Evolutionary conservation across 1,140 invertebrate species (phyloP).

Genomic region (Physella acuta): DNA sequence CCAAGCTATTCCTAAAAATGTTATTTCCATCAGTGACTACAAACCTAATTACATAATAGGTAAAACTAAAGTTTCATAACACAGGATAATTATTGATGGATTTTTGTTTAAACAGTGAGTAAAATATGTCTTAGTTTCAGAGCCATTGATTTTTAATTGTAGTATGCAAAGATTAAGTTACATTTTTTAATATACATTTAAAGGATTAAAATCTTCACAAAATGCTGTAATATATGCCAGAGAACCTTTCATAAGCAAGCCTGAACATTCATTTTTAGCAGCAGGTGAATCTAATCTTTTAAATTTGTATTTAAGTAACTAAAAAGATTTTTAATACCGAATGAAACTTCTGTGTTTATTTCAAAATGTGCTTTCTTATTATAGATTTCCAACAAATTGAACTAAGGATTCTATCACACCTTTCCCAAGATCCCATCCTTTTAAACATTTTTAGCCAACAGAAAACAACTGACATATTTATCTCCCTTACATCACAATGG

Average conservation of each 20-base stretch:
- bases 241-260: constrained; percentile 45
- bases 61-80: constrained; percentile 19
- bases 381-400: constrained; percentile 67
- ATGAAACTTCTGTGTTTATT: too few species aligned
- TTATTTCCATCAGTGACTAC: constrained; percentile 53
- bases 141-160: too few species aligned
- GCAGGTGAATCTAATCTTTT: constrained; percentile 41
- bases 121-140: too few species aligned
- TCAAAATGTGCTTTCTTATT: neutral
- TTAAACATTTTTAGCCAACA: constrained; percentile 54
- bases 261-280: constrained; percentile 43
- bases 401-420: constrained; percentile 64
- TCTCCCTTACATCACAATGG: constrained; percentile 63
- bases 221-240: constrained; percentile 43
- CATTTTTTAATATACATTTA: too few species aligned
- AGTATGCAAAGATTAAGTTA: too few species aligned
- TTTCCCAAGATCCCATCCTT: constrained; percentile 61
- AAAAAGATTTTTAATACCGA: too few species aligned
- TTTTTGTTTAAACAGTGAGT: too few species aligned
- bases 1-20: constrained; percentile 65
- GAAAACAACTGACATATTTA: constrained; percentile 61
- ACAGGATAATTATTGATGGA: neutral
- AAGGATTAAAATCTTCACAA: too few species aligned
- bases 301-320: too few species aligned
- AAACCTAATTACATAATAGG: constrained; percentile 41